These are phyloP conservation scores for Gallirallus australis DNA, from an alignment of 2,797 vertebrate genomes.

Conservation along the genomic window DNA sequence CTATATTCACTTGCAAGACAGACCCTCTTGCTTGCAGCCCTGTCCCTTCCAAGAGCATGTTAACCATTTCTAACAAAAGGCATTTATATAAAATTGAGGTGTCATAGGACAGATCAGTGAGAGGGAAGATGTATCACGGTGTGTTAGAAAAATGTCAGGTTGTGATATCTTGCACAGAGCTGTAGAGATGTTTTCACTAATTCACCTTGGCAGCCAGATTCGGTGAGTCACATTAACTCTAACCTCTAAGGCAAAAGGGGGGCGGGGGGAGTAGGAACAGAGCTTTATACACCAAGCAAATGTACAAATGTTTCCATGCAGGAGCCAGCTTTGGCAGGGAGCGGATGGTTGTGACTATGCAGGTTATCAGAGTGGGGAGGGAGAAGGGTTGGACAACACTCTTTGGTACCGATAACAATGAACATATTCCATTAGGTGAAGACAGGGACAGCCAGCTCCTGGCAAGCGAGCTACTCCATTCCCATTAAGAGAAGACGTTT, in stretches of 20 bases:
- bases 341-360: slow-evolving; percentile 7
- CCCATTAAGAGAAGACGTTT: not conserved
- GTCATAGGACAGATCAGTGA: slow-evolving; percentile 7
- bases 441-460: not conserved
- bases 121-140: slow-evolving; percentile 31
- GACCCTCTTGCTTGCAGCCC: not conserved
- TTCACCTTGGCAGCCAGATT: slow-evolving; percentile 59
- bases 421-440: slow-evolving; percentile 18
- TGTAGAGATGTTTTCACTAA: slow-evolving; percentile 66
- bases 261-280: not conserved
- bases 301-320: not conserved
- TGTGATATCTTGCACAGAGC: slow-evolving; percentile 41
- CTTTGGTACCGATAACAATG: not conserved
- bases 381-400: slow-evolving; percentile 13
- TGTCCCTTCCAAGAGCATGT: not conserved
- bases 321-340: slow-evolving; percentile 30
- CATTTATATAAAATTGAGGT: slow-evolving; percentile 27
- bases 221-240: slow-evolving; percentile 53
- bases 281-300: not conserved
- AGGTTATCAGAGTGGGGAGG: not conserved
- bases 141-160: slow-evolving; percentile 55
- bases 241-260: slow-evolving; percentile 46
- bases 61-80: slow-evolving; percentile 43
- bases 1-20: not conserved
- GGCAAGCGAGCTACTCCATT: not conserved